A percentile compares a stretch with the other conserved stretches of the same genome.
phyloP scores from a whole-genome alignment of 2,797 vertebrate genomes.

The Chiroxiphia lanceolata region DNA sequence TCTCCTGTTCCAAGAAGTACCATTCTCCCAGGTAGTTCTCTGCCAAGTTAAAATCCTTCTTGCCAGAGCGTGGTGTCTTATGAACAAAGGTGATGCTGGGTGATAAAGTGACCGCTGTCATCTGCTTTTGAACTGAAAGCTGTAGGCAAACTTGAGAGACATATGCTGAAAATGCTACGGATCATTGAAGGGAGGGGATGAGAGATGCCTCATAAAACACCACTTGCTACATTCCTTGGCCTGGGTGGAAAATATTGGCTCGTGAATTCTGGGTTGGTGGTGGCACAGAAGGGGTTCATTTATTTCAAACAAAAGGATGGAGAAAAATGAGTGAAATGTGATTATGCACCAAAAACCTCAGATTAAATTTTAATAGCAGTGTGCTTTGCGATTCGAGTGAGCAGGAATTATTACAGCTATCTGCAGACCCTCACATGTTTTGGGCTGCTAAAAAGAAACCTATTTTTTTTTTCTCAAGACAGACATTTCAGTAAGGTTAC shows the following conservation, averaged over 20 bases:
- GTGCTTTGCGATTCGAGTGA: neutral
- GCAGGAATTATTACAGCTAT: constrained; percentile 29
- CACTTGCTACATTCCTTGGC: constrained; percentile 9
- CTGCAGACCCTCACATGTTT: neutral
- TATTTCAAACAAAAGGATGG: constrained; percentile 47
- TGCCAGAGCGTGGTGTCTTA: neutral
- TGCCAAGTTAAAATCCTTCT: neutral
- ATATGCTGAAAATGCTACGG: neutral
- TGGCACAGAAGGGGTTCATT: constrained; percentile 59
- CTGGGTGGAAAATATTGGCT: constrained; percentile 46
- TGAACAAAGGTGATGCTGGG: neutral
- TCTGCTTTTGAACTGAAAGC: constrained; percentile 25
- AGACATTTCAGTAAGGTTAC: constrained; percentile 7
- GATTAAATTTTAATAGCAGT: constrained; percentile 55
- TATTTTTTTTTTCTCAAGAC: neutral
- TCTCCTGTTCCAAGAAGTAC: neutral
- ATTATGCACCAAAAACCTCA: constrained; percentile 40
- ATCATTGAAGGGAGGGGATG: constrained; percentile 21
- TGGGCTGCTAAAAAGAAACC: constrained; percentile 45
- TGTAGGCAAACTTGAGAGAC: constrained; percentile 57
- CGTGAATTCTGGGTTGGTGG: constrained; percentile 39
- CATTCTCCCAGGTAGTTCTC: neutral
- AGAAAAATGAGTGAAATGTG: constrained; percentile 60
- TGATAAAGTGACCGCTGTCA: neutral
- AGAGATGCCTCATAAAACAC: constrained; percentile 46